A percentile compares a stretch with the other conserved stretches of the same genome.
phyloP scores from a whole-genome alignment of 2,113 vertebrate species.

The Holacanthus passer region DNA sequence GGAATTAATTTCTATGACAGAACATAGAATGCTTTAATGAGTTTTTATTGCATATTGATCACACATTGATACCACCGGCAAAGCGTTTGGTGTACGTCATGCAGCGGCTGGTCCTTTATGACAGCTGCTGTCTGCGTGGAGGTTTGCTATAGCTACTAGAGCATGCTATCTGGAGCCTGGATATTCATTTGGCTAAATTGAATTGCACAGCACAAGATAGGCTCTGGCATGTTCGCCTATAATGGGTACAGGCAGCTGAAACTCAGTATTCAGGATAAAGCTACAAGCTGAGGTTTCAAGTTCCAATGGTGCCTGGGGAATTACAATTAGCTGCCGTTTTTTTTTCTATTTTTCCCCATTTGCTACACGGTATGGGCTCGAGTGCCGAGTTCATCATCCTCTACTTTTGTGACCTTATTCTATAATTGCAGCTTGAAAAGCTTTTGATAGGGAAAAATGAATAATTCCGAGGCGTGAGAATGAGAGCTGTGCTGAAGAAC shows the following conservation, averaged over 20 bases:
- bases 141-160: conserved; percentile 51
- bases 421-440: conserved; percentile 22
- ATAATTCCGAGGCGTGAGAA: background rate
- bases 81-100: conserved; percentile 70
- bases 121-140: conserved; percentile 65
- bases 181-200: conserved; percentile 67
- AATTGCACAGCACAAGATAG: conserved; percentile 65
- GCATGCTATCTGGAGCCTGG: conserved; percentile 48
- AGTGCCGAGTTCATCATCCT: conserved; percentile 11
- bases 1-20: conserved; percentile 81
- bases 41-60: conserved; percentile 86
- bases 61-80: conserved; percentile 76
- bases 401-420: conserved; percentile 21
- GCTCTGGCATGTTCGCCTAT: conserved; percentile 66
- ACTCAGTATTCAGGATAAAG: conserved; percentile 63
- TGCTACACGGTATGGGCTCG: background rate
- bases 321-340: conserved; percentile 49
- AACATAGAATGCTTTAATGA: conserved; percentile 82
- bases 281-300: conserved; percentile 54
- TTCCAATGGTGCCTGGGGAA: conserved; percentile 47
- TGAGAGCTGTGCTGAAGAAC: conserved; percentile 7
- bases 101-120: conserved; percentile 58
- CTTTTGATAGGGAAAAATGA: conserved; percentile 4
- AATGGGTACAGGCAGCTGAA: conserved; percentile 74
- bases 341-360: background rate